Evolutionary conservation across 2,888 invertebrate species (phyloP), one percentile per base, ranked within the genome.

Genomic region (Terebella lapidaria): DNA sequence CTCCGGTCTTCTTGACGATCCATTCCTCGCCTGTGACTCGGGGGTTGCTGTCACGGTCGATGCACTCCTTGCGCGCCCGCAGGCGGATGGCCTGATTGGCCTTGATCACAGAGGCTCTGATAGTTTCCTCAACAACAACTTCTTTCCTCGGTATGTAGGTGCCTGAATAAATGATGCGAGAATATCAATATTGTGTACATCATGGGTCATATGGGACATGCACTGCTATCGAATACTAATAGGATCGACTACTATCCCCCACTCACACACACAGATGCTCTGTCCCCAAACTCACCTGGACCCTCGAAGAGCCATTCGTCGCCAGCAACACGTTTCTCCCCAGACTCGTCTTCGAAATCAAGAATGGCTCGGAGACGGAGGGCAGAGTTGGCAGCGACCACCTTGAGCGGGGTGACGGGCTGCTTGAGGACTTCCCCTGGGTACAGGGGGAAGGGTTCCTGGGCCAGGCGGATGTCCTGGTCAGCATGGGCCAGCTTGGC

Each of bases 231-330:
- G n/a, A n/a, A n/a, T n/a, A n/a, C n/a, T n/a, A n/a, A n/a, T n/a
- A n/a, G n/a, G n/a, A n/a, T n/a, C n/a, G n/a, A n/a, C n/a, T n/a
- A n/a, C n/a, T n/a, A n/a, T n/a, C n/a, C n/a, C n/a, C n/a, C n/a
- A n/a, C n/a, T n/a, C n/a, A n/a, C n/a, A n/a, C n/a, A n/a, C n/a
- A n/a, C n/a, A n/a, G n/a, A n/a, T n/a, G n/a, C n/a, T n/a, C n/a
- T n/a, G n/a, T n/a, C n/a, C n/a, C n/a, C n/a, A 22, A 49, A 49
- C n/a, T 49, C 22, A 67, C 67, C 69, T 51, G 69, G 69, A 45
- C 69, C 83, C 66, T 82, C 82, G 73, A 83, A 83, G 29, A 84
- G 72, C 82, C 83, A 84, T 68, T 83, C 82, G 69, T 84, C 83
- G 1, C 83, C 83, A 53, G 83, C 83, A 10, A 75, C 74, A 60